A percentile compares a stretch with the other conserved stretches of the same genome.
Evolutionary conservation across 1,140 invertebrate species (phyloP).

Genomic region (Diprion similis): DNA sequence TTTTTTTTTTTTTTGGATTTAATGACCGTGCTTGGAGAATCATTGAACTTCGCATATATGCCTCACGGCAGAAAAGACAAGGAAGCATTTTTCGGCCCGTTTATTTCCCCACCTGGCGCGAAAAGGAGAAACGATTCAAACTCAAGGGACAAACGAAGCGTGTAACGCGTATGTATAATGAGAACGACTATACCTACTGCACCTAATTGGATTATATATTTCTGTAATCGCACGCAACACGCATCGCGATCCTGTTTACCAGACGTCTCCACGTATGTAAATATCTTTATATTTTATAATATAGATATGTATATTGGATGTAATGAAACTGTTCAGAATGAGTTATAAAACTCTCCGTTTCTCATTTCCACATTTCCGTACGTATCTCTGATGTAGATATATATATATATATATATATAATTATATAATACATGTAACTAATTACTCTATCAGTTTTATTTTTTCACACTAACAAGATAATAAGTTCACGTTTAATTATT

Average conservation of each 20-base stretch:
- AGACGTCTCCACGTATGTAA: neutral
- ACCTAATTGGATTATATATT: slow-evolving; percentile 2
- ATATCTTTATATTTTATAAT: neutral
- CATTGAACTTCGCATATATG: neutral
- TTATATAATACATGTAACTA: too few species aligned
- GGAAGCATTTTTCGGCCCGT: neutral
- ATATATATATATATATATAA: too few species aligned
- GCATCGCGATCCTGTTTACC: neutral
- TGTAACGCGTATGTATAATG: neutral
- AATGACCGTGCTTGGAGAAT: neutral
- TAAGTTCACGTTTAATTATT: too few species aligned
- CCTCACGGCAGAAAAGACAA: neutral
- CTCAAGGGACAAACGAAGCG: neutral
- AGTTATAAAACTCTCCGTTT: too few species aligned
- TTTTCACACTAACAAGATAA: too few species aligned
- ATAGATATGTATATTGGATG: too few species aligned
- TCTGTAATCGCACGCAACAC: neutral
- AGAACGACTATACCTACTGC: neutral
- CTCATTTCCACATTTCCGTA: too few species aligned
- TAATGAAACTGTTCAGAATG: too few species aligned
- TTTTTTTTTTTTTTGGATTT: neutral
- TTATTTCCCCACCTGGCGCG: neutral
- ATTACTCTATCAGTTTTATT: too few species aligned
- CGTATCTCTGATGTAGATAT: too few species aligned
- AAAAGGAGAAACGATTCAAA: too few species aligned